Conservation (phyloP, 2,113 vertebrate species). For the Guaruba guarouba region DNA sequence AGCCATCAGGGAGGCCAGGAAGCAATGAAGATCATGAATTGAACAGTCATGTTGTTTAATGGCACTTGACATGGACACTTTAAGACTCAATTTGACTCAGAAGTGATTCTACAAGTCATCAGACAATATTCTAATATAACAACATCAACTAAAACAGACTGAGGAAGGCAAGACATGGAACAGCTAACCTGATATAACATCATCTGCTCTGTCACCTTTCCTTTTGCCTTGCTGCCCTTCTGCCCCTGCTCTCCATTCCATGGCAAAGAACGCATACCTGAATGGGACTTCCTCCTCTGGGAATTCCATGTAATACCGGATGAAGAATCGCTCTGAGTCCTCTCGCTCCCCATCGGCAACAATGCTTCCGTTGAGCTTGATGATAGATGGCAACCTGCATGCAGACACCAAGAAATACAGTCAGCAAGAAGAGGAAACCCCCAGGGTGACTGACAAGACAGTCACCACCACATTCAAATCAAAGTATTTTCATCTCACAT, state of each 20-base stretch:
- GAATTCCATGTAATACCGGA: slow-evolving; percentile 87
- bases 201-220: background rate
- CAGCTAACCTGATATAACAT: background rate
- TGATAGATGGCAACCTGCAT: slow-evolving; percentile 86
- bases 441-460: background rate
- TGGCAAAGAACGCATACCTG: slow-evolving; percentile 73
- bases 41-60: background rate
- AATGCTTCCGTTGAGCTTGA: slow-evolving; percentile 88
- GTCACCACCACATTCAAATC: background rate
- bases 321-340: slow-evolving; percentile 94
- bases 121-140: background rate
- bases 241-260: background rate
- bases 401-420: background rate
- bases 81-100: background rate
- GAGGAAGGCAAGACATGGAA: background rate
- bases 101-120: background rate
- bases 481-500: background rate
- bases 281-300: slow-evolving; percentile 85
- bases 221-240: background rate
- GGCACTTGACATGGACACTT: background rate
- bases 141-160: background rate
- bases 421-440: background rate
- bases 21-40: background rate
- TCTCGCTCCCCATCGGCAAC: slow-evolving; percentile 88
- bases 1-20: background rate